phyloP scores from a whole-genome alignment of 2,113 vertebrate species.

The Rana temporaria region DNA sequence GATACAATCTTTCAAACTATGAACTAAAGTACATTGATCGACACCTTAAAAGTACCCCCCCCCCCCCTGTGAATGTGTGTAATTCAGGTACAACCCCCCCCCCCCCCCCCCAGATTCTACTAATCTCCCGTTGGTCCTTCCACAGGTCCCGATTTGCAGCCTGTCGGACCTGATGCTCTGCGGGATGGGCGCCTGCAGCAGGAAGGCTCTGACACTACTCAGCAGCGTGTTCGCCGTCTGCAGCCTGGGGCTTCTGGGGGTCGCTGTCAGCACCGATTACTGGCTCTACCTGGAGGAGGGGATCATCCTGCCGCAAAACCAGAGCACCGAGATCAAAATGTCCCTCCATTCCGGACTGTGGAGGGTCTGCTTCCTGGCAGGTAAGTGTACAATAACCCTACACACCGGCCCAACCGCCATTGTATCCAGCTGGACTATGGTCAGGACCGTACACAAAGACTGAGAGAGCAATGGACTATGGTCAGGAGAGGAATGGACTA shows the following conservation, averaged over 20 bases:
- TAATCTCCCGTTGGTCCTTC: background rate
- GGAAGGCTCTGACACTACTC: constrained; percentile 91
- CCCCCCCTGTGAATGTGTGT: background rate
- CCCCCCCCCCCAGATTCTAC: no score
- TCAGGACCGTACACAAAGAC: no score
- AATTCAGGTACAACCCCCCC: background rate
- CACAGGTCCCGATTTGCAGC: background rate
- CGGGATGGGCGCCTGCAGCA: constrained; percentile 86
- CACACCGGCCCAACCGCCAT: no score
- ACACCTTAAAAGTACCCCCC: no score
- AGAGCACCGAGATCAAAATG: constrained; percentile 85
- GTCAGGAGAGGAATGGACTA: no score
- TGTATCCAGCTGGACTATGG: no score
- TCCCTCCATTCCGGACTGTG: constrained; percentile 93
- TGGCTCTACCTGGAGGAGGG: constrained; percentile 97
- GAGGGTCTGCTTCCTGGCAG: constrained; percentile 93
- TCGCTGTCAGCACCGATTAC: constrained; percentile 95
- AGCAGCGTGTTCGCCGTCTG: constrained; percentile 92
- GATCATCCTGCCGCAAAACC: constrained; percentile 87
- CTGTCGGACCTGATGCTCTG: constrained; percentile 56
- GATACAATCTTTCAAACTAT: no score
- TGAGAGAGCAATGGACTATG: no score
- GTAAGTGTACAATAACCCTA: constrained; percentile 63
- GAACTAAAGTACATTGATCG: no score
- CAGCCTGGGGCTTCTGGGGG: constrained; percentile 87